phyloP scores from a whole-genome alignment of 2,113 vertebrate genomes.

The Pelmatolapia mariae region DNA sequence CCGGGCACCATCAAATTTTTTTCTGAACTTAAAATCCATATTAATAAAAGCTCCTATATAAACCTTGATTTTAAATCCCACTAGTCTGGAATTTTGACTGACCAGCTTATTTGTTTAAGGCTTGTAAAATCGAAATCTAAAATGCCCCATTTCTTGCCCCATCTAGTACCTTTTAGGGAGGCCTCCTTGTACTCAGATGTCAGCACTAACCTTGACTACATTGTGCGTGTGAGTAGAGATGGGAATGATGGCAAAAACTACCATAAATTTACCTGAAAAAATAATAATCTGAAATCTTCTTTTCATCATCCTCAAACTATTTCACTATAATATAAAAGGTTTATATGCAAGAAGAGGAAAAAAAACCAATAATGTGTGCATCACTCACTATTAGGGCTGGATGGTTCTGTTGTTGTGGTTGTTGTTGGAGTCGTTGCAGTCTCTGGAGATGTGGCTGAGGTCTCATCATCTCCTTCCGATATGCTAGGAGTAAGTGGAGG shows the following conservation, averaged over 20 bases:
- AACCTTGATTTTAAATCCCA: background rate
- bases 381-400: slow-evolving; percentile 28
- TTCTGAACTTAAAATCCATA: background rate
- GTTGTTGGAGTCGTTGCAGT: background rate
- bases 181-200: background rate
- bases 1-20: fast-evolving
- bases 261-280: background rate
- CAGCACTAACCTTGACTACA: background rate
- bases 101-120: background rate
- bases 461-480: background rate
- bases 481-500: background rate
- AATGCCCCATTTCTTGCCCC: background rate
- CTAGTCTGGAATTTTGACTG: background rate
- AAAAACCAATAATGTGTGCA: background rate
- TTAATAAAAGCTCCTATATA: background rate
- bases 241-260: background rate
- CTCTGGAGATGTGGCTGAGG: background rate
- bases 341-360: background rate
- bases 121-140: background rate
- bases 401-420: slow-evolving; percentile 17
- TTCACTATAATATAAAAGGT: background rate
- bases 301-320: background rate
- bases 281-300: background rate
- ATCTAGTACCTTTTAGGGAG: background rate
- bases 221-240: background rate